Evolutionary conservation across 1,140 invertebrate species (phyloP), one percentile per base, ranked within the genome.

Genomic region (Chymomyza costata): DNA sequence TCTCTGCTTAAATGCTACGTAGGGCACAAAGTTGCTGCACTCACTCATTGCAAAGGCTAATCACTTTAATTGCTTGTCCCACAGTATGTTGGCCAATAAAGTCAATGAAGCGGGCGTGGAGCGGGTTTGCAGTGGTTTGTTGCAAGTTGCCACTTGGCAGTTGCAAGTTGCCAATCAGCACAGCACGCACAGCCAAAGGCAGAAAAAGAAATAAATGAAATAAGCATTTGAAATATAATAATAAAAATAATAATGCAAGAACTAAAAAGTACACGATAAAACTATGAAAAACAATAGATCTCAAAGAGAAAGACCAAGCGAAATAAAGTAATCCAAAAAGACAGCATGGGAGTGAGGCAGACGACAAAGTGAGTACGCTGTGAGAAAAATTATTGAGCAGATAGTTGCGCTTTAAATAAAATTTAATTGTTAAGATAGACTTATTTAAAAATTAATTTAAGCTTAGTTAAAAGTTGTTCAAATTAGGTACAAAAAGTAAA

Each of bases 251-350:
- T 3, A 41, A 19, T n/a, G 8, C 6, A 41, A 19, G 18, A 41
- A n/a, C 16, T 7, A 13, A 15, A 8, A 78, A 78, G 73, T 78
- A 66, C 66, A 80, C 73, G 67, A 78, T 67, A 78, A 78, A 71
- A 74, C 73, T 73, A 76, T 76, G n/a, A 78, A 80, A 78, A 80
- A 80, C 73, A 78, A 78, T 78, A 78, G 80, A 80, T 78, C 5
- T 6, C 25, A 28, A 10, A 6, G 25, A 28, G 25, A 28, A 10
- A 28, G 25, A 28, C 25, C 5, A 10, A 28, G 5, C 5, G 25
- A 28, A 10, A 28, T 5, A 28, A 5, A 28, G 25, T 6, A 5
- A 10, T 5, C 10, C 10, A 10, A 28, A 10, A 5, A 10, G 5
- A 28, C 5, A 5, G 10, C 10, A 10, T 28, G 5, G 25, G 10